These are phyloP conservation scores for Calephelis virginiensis DNA, from an alignment of 1,140 invertebrate genomes.

Conservation along the genomic window DNA sequence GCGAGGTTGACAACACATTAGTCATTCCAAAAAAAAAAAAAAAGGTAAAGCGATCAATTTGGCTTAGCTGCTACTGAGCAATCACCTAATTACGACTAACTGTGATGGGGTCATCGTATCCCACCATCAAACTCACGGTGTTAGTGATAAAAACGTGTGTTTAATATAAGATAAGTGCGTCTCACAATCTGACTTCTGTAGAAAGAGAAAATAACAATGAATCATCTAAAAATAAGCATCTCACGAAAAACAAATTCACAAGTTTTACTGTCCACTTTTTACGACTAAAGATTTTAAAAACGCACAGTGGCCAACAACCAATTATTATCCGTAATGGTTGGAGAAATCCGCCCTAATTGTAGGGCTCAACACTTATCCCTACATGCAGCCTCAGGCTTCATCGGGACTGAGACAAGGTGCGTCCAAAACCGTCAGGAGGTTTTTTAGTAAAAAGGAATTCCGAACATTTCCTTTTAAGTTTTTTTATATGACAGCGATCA, in stretches of 20 bases:
- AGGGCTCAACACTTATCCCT: slow-evolving; percentile 31
- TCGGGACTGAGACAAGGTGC: background rate
- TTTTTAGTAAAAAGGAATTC: slow-evolving; percentile 2
- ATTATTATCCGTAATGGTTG: slow-evolving; percentile 50
- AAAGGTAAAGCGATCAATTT: too few species aligned
- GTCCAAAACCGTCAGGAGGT: background rate
- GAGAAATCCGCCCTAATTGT: slow-evolving; percentile 52
- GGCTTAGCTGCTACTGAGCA: too few species aligned
- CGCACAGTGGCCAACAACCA: slow-evolving; percentile 41
- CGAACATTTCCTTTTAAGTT: background rate
- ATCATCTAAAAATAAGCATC: slow-evolving; percentile 23
- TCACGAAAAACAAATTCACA: slow-evolving; percentile 29
- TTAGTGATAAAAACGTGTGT: too few species aligned
- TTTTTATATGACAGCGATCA: background rate
- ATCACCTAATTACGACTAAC: too few species aligned
- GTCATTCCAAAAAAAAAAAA: too few species aligned
- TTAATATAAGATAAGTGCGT: too few species aligned
- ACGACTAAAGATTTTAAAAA: slow-evolving; percentile 50
- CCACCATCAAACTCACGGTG: too few species aligned
- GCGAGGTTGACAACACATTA: too few species aligned
- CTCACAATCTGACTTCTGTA: too few species aligned
- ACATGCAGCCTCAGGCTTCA: slow-evolving; percentile 2
- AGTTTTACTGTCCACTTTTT: slow-evolving; percentile 36
- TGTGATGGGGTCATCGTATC: too few species aligned
- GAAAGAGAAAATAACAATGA: background rate